These are phyloP conservation scores for Plebejus melissa DNA, from an alignment of 2,888 invertebrate genomes.

Conservation along the genomic window DNA sequence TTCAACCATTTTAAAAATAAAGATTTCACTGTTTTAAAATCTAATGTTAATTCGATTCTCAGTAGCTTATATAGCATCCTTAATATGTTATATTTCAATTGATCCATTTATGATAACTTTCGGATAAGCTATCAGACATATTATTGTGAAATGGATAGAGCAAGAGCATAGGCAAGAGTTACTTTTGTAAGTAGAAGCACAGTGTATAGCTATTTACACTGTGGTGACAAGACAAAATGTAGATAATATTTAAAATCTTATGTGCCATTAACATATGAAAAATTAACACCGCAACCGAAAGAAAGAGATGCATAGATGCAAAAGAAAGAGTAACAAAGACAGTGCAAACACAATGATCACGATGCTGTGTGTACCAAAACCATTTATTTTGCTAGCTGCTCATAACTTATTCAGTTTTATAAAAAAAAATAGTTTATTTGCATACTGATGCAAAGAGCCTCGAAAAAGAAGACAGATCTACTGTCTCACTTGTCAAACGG, in stretches of 20 bases:
- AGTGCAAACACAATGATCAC: constrained; percentile 55
- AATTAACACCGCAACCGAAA: background rate
- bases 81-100: too few relatives aligned
- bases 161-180: too few relatives aligned
- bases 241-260: background rate
- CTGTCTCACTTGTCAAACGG: background rate
- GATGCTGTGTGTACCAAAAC: constrained; percentile 48
- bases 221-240: background rate
- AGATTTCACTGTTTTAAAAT: too few relatives aligned
- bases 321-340: constrained; percentile 51
- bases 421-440: background rate
- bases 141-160: too few relatives aligned
- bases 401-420: constrained; percentile 42
- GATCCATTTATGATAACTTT: too few relatives aligned
- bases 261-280: background rate
- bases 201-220: too few relatives aligned
- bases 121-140: too few relatives aligned
- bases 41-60: background rate
- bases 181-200: too few relatives aligned
- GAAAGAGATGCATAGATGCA: constrained; percentile 13
- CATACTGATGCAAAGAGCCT: background rate
- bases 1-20: too few relatives aligned
- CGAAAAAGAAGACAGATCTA: background rate
- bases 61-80: too few relatives aligned
- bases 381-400: constrained; percentile 45